Evolutionary conservation across 2,113 vertebrate species (phyloP).

Genomic region (Pituophis catenifer): DNA sequence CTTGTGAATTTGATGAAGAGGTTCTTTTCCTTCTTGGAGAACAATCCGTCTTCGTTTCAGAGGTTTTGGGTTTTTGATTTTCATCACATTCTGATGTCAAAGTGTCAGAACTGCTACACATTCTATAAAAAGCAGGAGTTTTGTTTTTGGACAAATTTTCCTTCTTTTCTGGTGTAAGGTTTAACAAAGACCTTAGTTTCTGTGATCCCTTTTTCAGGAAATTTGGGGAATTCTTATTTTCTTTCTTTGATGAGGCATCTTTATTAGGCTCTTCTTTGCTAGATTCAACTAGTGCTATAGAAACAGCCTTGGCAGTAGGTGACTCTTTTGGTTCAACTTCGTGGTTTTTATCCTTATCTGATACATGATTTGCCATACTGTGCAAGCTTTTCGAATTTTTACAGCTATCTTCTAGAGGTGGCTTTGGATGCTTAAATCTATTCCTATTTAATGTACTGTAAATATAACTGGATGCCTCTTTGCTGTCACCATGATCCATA

Average conservation of each 20-base stretch:
- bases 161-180: conserved; percentile 83
- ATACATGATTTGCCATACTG: conserved; percentile 66
- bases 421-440: conserved; percentile 65
- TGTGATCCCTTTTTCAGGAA: conserved; percentile 84
- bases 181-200: conserved; percentile 85
- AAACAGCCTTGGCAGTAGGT: conserved; percentile 72
- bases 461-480: conserved; percentile 71
- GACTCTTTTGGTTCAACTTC: conserved; percentile 67
- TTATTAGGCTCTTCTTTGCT: conserved; percentile 69
- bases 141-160: conserved; percentile 74
- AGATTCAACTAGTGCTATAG: conserved; percentile 72
- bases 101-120: conserved; percentile 82
- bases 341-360: conserved; percentile 69
- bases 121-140: conserved; percentile 73
- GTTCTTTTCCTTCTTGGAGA: conserved; percentile 70
- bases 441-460: conserved; percentile 77
- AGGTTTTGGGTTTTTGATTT: conserved; percentile 66
- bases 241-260: conserved; percentile 67
- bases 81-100: conserved; percentile 79
- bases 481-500: conserved; percentile 60
- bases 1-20: conserved; percentile 71
- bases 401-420: conserved; percentile 61
- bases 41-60: conserved; percentile 69
- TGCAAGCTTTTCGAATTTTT: conserved; percentile 70
- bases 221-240: conserved; percentile 71